Evolutionary conservation across 2,888 invertebrate genomes (phyloP).

Genomic region (Drosophila falleni): DNA sequence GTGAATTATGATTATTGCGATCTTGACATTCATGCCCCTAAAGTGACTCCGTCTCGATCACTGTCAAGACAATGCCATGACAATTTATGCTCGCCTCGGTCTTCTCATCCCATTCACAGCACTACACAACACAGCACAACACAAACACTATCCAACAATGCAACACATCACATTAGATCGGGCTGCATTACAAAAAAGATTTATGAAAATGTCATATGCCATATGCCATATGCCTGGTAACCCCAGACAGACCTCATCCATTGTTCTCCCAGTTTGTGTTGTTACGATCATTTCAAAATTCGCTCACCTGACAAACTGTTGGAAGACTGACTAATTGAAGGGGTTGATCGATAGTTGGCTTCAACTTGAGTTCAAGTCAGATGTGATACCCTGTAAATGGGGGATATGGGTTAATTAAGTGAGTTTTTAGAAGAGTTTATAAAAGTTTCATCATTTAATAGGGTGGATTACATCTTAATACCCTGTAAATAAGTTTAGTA

Average conservation of each 20-base stretch:
- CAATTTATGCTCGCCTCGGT: conserved; percentile 49
- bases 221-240: conserved; percentile 8
- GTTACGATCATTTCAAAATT: conserved; percentile 48
- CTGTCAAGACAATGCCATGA: conserved; percentile 43
- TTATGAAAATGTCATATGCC: conserved; percentile 55
- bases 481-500: too few species aligned
- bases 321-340: conserved; percentile 7
- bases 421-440: background rate
- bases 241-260: conserved; percentile 30
- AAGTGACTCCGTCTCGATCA: conserved; percentile 31
- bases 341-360: background rate
- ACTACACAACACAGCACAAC: conserved; percentile 1
- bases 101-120: conserved; percentile 30
- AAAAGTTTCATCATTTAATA: background rate
- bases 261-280: conserved; percentile 31
- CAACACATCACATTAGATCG: conserved; percentile 7
- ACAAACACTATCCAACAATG: background rate
- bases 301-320: conserved; percentile 23
- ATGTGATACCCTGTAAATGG: background rate
- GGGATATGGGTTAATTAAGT: background rate
- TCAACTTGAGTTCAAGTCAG: background rate
- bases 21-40: conserved; percentile 48
- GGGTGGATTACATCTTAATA: too few species aligned
- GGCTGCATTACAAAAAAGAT: conserved; percentile 47
- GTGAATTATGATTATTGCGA: conserved; percentile 33